Percentiles rank a stretch among this genome's conserved stretches.
phyloP scores from a whole-genome alignment of 2,113 vertebrate genomes.

The Scortum barcoo region DNA sequence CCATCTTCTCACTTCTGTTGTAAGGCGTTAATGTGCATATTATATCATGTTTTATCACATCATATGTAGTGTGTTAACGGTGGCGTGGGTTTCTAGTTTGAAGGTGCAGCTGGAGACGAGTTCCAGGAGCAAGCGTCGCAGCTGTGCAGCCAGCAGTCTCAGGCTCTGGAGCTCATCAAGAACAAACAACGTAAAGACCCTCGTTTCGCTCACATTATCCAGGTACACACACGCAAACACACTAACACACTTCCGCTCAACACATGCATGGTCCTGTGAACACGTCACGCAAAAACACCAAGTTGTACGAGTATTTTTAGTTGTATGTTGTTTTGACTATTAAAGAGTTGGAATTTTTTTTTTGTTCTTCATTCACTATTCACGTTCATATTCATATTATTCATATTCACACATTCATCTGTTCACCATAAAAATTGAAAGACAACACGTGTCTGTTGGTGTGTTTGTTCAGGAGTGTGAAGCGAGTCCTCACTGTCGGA shows the following conservation, averaged over 20 bases:
- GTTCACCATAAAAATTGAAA: too few relatives aligned
- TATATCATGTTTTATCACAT: not conserved
- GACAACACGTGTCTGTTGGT: too few relatives aligned
- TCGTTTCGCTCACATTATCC: slow-evolving; percentile 88
- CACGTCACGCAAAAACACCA: too few relatives aligned
- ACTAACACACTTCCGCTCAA: not conserved
- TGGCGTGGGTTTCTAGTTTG: slow-evolving; percentile 84
- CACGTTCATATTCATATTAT: too few relatives aligned
- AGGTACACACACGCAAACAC: slow-evolving; percentile 63
- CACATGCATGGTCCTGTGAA: too few relatives aligned
- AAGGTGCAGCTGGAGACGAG: slow-evolving; percentile 88
- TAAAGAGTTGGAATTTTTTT: too few relatives aligned
- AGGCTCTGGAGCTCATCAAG: slow-evolving; percentile 93
- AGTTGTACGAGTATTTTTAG: too few relatives aligned
- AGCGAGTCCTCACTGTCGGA: slow-evolving; percentile 92
- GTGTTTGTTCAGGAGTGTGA: slow-evolving; percentile 79
- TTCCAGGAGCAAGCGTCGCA: slow-evolving; percentile 90
- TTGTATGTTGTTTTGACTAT: too few relatives aligned
- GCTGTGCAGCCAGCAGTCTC: slow-evolving; percentile 92
- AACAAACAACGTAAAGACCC: slow-evolving; percentile 94
- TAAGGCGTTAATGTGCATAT: fast-evolving
- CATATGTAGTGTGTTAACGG: not conserved
- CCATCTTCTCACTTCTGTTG: fast-evolving
- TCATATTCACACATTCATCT: too few relatives aligned
- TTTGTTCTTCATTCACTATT: too few relatives aligned